Base-by-base conservation (phyloP, 2,113 vertebrate genomes). In the Panthera leo region DNA sequence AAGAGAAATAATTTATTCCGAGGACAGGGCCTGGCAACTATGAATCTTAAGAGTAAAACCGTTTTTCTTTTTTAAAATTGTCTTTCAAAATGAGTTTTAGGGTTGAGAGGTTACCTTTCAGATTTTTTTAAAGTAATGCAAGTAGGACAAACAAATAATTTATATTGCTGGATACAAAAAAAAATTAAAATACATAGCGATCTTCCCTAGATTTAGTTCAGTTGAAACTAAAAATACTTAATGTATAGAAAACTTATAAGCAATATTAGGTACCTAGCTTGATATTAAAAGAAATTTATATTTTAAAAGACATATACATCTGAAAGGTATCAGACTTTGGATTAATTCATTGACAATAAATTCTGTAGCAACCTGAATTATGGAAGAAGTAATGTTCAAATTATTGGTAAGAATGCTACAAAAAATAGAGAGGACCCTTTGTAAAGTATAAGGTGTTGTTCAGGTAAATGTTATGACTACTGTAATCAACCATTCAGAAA, bases 1-100 rank as follows among this genome's bases (percentile, higher is more conserved):
- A 91, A 79, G 48, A 92, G 39, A 89, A 97, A 95, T 85, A 70
- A 88, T 93, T 95, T 94, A 63, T 88, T 85, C 75, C 23, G 29
- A 88, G 34, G 16, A n/a, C 15, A 89, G 10, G 27, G 6, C 21
- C 83, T 9, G 6, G 2, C 11, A 88, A 91, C 18, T 84, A 86
- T 5, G 86, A 96, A 92, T 94, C 53, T 83, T 71, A 94, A 51
- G 3, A 88, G 68, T 75, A 88, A 80, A 94, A 61, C 13, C 3
- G 58, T 11, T 53, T 80, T 63, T 61, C 7, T 58, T 42, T 48
- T 87, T 71, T 75, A 0, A 42, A 85, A 61, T 90, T 78, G 19
- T 84, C 70, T 76, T 96, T 85, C 27, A 80, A 92, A 90, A 42
- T 45, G 42, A 65, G 45, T 53, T 94, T 84, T 84, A 89, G 21